phyloP scores from a whole-genome alignment of 2,113 vertebrate genomes.

The Theristicus caerulescens region DNA sequence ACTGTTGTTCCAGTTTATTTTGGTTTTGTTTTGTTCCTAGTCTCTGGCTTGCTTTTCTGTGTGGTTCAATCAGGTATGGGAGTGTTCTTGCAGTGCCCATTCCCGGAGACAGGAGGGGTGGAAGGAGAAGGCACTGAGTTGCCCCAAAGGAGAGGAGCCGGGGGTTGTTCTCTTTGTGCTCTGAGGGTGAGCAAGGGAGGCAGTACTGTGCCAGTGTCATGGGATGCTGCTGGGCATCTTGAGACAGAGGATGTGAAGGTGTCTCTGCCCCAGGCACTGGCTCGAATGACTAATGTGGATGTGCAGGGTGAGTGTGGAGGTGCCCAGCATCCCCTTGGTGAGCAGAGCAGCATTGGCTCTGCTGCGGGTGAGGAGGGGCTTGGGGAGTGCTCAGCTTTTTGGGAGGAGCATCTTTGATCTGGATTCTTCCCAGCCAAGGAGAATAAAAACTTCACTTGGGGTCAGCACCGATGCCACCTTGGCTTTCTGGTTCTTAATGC shows the following conservation, averaged over 20 bases:
- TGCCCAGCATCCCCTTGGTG: neutral
- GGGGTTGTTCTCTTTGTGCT: neutral
- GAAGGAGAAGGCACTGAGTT: neutral
- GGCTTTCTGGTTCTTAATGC: neutral
- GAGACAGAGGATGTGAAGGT: neutral
- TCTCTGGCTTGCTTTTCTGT: neutral
- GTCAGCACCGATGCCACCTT: neutral
- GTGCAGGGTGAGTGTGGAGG: neutral
- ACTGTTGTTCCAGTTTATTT: neutral
- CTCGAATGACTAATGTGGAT: neutral
- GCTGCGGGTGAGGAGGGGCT: neutral
- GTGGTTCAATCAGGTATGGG: neutral
- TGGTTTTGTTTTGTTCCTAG: constrained; percentile 1
- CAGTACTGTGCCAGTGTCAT: neutral
- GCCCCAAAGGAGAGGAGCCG: neutral
- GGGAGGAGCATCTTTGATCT: neutral
- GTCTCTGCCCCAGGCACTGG: neutral
- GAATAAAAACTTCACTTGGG: neutral
- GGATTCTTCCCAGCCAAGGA: neutral
- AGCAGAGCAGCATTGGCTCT: neutral
- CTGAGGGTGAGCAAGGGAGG: neutral
- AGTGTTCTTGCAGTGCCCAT: neutral
- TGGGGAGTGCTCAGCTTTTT: neutral
- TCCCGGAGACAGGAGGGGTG: neutral
- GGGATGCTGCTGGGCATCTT: neutral